A percentile compares a stretch with the other conserved stretches of the same genome.
Conservation (phyloP, 2,113 vertebrate genomes). For the Periophthalmus modestus region DNA sequence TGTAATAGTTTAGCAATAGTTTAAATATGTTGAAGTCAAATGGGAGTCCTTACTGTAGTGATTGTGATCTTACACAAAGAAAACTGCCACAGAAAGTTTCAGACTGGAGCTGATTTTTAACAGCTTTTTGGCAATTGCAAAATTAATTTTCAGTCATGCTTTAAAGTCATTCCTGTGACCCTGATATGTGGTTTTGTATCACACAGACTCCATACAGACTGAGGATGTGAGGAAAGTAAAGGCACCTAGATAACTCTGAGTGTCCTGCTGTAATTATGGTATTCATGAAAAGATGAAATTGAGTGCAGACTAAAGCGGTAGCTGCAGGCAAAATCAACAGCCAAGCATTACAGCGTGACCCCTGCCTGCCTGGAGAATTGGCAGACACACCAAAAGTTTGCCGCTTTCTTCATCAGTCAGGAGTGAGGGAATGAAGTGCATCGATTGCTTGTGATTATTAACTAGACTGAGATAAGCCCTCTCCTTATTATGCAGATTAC, state of each 20-base stretch:
- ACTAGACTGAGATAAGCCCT: constrained; percentile 98
- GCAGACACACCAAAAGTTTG: constrained; percentile 83
- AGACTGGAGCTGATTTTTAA: constrained; percentile 44
- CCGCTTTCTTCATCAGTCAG: constrained; percentile 64
- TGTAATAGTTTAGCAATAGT: neutral
- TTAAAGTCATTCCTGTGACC: constrained; percentile 31
- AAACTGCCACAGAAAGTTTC: constrained; percentile 31
- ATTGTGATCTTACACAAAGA: constrained; percentile 26
- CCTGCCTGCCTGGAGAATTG: constrained; percentile 76
- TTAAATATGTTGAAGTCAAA: constrained; percentile 25
- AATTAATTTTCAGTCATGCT: constrained; percentile 39
- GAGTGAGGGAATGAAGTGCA: constrained; percentile 98
- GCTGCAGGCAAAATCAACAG: constrained; percentile 81
- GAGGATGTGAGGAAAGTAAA: constrained; percentile 40
- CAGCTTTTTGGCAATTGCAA: constrained; percentile 42
- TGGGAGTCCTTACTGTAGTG: constrained; percentile 23
- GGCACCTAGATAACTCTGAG: constrained; percentile 63
- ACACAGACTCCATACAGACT: constrained; percentile 43
- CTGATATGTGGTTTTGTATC: constrained; percentile 36
- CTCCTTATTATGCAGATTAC: constrained; percentile 99
- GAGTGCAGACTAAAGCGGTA: constrained; percentile 74
- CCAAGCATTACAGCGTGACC: constrained; percentile 84
- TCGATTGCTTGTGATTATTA: constrained; percentile 98
- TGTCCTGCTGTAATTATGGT: constrained; percentile 74
- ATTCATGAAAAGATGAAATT: constrained; percentile 77